phyloP scores from a whole-genome alignment of 2,797 vertebrate species.

The Oryzias sinensis region DNA sequence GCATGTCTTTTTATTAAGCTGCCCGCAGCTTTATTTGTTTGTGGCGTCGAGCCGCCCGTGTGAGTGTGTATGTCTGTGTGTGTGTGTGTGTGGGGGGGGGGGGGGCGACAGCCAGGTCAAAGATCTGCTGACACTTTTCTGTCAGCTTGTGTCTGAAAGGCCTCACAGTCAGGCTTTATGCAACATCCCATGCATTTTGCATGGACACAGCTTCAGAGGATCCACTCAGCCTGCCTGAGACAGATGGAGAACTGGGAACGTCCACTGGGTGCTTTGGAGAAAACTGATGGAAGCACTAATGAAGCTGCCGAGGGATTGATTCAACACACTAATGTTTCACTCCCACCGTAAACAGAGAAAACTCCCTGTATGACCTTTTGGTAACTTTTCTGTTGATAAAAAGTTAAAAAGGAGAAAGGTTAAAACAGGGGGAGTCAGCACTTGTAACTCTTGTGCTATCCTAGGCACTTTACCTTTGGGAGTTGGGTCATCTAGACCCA shows the following conservation, averaged over 20 bases:
- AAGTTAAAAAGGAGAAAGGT: no score
- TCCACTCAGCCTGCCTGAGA: background rate
- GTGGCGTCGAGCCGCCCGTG: no score
- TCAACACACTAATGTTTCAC: background rate
- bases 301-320: conserved; percentile 7
- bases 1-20: no score
- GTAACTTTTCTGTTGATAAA: no score
- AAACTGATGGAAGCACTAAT: conserved; percentile 36
- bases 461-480: no score
- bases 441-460: no score
- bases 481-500: no score
- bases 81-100: no score
- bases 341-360: conserved; percentile 9
- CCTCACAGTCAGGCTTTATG: background rate
- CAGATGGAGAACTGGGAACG: conserved; percentile 24
- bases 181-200: background rate
- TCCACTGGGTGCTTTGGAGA: conserved; percentile 25
- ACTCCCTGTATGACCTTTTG: background rate
- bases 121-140: conserved; percentile 20
- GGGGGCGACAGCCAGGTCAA: background rate
- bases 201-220: no score
- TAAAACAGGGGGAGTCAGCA: background rate
- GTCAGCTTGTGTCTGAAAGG: conserved; percentile 5
- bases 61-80: no score
- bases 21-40: no score